Evolutionary conservation across 2,888 invertebrate genomes (phyloP), one percentile per base, ranked within the genome.

Genomic region (Elaeidobius kamerunicus): DNA sequence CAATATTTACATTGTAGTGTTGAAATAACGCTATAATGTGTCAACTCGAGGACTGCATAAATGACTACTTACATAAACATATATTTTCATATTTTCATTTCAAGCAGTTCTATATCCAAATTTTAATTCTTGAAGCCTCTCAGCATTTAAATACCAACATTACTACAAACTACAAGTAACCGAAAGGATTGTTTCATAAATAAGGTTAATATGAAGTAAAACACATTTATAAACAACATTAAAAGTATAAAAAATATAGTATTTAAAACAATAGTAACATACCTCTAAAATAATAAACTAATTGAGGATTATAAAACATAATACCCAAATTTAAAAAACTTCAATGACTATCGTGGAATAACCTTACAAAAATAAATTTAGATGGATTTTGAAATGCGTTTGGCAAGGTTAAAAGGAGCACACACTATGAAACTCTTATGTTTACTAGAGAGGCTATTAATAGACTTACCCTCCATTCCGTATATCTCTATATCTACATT

Each of bases 401-500:
- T 52, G 55, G 50, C 52, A 50, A 53, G 44, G 55, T 41, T 42
- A 54, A 47, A 52, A 38, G 50, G 54, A 49, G 51, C 54, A 46
- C 50, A 40, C 36, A 23, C 23, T 23, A 6, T 4, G 23, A 23
- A 23, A n/a, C 16, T 53, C 32, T 45, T 54, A 47, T 61, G 60
- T 62, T 59, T 59, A 57, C 58, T 41, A 38, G 42, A n/a, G n/a
- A 41, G 19, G 27, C 57, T 61, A 61, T 57, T 60, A 59, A 60
- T 63, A 61, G 57, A 47, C 56, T 56, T 63, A 72, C 99, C 99
- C 81, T 99, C 98, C 98, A 99, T 99, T 63, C 99, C 99, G 80
- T 99, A 99, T 69, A 99, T 98, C 82, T 99, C 99, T 74, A 99
- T 92, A 78, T 98, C 97, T 72, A 96, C 95, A 78, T 96, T 96